Conservation (phyloP, 2,888 invertebrate genomes). For the Drosophila engyochracea region DNA sequence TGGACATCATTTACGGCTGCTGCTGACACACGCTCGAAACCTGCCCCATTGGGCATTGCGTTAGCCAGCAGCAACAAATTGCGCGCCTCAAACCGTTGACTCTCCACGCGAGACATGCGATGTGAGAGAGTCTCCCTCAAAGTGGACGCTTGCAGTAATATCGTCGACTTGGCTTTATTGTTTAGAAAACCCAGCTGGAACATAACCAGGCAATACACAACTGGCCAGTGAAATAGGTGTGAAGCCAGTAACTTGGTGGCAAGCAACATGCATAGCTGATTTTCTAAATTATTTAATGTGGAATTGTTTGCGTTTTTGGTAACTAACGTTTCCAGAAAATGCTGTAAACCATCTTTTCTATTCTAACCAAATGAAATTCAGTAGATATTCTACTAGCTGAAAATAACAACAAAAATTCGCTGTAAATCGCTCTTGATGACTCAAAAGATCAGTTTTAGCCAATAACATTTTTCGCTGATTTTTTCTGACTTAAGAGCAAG, state of each 20-base stretch:
- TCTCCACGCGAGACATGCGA: constrained; percentile 17
- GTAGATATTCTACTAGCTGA: background rate
- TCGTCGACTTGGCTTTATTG: constrained; percentile 64
- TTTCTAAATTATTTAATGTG: background rate
- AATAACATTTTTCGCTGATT: background rate
- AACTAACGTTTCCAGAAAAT: background rate
- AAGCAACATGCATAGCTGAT: background rate
- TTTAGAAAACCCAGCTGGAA: constrained; percentile 60
- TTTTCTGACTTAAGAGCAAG: background rate
- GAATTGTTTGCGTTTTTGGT: background rate
- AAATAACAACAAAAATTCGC: background rate
- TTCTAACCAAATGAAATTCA: background rate
- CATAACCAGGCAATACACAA: constrained; percentile 28
- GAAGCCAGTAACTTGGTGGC: background rate
- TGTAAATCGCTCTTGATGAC: background rate
- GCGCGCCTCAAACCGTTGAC: constrained; percentile 33
- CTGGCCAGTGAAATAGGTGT: background rate
- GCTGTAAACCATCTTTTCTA: background rate
- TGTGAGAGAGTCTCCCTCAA: constrained; percentile 10
- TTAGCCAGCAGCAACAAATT: constrained; percentile 57
- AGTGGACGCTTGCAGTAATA: constrained; percentile 52
- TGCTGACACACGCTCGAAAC: constrained; percentile 74
- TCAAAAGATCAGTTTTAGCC: background rate
- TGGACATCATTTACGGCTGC: constrained; percentile 75
- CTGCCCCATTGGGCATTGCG: constrained; percentile 62